Percentiles rank a stretch among this genome's conserved stretches.
These are phyloP conservation scores for Triplophysa yarkandensis DNA, from an alignment of 2,797 vertebrate species.

Conservation along the genomic window DNA sequence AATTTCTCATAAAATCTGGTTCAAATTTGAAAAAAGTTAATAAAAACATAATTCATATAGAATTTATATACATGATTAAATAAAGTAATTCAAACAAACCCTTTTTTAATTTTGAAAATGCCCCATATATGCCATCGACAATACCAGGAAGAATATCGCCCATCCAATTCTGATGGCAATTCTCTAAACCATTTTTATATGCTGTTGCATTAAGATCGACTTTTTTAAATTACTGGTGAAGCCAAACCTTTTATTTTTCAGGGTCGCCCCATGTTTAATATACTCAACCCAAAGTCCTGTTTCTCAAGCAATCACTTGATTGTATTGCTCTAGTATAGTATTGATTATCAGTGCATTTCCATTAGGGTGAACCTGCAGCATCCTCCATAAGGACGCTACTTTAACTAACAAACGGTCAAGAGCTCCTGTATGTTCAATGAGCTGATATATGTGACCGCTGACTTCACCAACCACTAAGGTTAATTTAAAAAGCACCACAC, in stretches of 20 bases:
- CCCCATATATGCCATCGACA: too few species aligned
- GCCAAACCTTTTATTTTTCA: not conserved
- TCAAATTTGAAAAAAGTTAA: too few species aligned
- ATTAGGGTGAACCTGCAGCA: slow-evolving; percentile 67
- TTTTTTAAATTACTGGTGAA: not conserved
- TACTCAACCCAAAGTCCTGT: slow-evolving; percentile 51
- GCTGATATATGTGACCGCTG: slow-evolving; percentile 58
- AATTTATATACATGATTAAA: too few species aligned
- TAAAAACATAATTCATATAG: too few species aligned
- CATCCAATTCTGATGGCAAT: too few species aligned
- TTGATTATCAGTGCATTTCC: slow-evolving; percentile 70
- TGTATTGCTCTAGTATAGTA: slow-evolving; percentile 62
- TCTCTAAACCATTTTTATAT: not conserved
- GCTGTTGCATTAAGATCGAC: not conserved
- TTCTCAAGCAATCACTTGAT: slow-evolving; percentile 54
- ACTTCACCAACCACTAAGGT: slow-evolving; percentile 54
- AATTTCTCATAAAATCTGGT: too few species aligned
- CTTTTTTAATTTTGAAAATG: too few species aligned
- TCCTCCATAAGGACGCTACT: slow-evolving; percentile 46
- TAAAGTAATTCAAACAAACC: too few species aligned
- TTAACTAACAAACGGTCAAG: slow-evolving; percentile 40
- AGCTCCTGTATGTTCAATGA: slow-evolving; percentile 39
- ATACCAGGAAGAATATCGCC: too few species aligned
- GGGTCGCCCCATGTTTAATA: slow-evolving; percentile 47
- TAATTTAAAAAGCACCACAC: slow-evolving; percentile 53